Evolutionary conservation across 2,888 invertebrate species (phyloP), one percentile per base, ranked within the genome.

Genomic region (Camponotus fellah): DNA sequence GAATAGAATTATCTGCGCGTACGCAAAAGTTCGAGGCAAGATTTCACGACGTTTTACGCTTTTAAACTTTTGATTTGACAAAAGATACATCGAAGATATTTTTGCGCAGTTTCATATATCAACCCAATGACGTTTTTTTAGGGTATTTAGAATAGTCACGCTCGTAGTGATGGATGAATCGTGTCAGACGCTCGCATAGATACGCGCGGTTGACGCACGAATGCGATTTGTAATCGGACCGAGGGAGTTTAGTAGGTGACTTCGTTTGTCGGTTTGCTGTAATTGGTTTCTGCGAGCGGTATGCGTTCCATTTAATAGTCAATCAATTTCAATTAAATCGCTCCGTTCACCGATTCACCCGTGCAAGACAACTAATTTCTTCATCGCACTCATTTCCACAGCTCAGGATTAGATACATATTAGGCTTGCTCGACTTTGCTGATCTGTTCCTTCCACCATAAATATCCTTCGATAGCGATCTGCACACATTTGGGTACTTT

Each of bases 161-260:
- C 43, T 53, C 12, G 40, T 5, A 26, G 17, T 21, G 60, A 8
- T 12, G 0, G 49, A 14, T 2, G 17, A 79, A 46, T 46, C 12
- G 74, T 79, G 46, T 72, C 79, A 46, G 26, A 76, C 58, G 26
- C 43, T 43, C 17, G 14, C 17, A 26, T 62, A 64, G 75, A 64
- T 62, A 75, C 21, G 26, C 65, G 40, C n/a, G 32, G 17, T 3
- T 64, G 81, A 72, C 60, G 40, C n/a, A 65, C 69, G 86, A 86
- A 81, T 77, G 74, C 79, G 68, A 89, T 90, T 89, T 88, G 83
- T 87, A 89, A 87, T 85, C 87, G 75, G 85, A 79, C 77, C 81
- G 83, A 87, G 26, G 26, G 83, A 90, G 90, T 89, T 90, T 87
- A 89, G 85, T 90, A 86, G 90, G 87, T 90, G 87, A 90, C 85